Percentiles rank a stretch among this genome's conserved stretches.
Evolutionary conservation across 2,113 vertebrate genomes (phyloP).

Genomic region (Peucedramus taeniatus): DNA sequence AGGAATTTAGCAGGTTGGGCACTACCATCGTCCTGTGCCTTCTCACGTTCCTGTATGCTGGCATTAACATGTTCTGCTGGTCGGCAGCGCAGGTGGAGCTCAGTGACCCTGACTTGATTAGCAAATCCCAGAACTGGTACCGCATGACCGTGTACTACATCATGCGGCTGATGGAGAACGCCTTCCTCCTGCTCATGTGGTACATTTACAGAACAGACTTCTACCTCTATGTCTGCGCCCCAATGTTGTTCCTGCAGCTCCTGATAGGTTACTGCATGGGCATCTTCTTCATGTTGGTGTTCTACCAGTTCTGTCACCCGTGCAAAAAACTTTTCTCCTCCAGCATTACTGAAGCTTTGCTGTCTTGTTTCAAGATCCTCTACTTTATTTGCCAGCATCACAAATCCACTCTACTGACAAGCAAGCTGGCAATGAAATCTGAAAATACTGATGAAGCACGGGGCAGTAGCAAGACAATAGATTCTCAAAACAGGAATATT

Average conservation of each 20-base stretch:
- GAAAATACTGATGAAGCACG: conserved; percentile 1
- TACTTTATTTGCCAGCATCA: conserved; percentile 65
- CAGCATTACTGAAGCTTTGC: conserved; percentile 79
- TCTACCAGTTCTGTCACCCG: conserved; percentile 95
- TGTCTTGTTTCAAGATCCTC: conserved; percentile 76
- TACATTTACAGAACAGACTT: conserved; percentile 86
- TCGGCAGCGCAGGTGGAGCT: conserved; percentile 92
- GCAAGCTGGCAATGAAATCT: conserved; percentile 59
- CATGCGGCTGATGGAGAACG: conserved; percentile 89
- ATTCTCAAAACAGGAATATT: conserved; percentile 68
- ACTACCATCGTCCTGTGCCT: conserved; percentile 90
- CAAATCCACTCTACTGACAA: conserved; percentile 8
- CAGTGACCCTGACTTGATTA: conserved; percentile 89
- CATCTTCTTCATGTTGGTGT: conserved; percentile 93
- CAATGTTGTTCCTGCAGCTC: conserved; percentile 84
- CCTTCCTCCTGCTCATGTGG: conserved; percentile 88
- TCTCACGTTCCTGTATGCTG: conserved; percentile 92
- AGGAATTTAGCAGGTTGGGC: conserved; percentile 87
- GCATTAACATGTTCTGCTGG: conserved; percentile 99
- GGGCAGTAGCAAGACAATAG: conserved; percentile 53
- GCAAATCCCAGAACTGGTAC: conserved; percentile 93
- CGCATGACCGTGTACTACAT: conserved; percentile 86
- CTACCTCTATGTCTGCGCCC: conserved; percentile 84
- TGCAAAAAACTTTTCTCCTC: conserved; percentile 92
- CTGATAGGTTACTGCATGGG: conserved; percentile 83